Evolutionary conservation across 1,140 invertebrate genomes (phyloP), one percentile per base, ranked within the genome.

Genomic region (Rhyacophila brunnea): DNA sequence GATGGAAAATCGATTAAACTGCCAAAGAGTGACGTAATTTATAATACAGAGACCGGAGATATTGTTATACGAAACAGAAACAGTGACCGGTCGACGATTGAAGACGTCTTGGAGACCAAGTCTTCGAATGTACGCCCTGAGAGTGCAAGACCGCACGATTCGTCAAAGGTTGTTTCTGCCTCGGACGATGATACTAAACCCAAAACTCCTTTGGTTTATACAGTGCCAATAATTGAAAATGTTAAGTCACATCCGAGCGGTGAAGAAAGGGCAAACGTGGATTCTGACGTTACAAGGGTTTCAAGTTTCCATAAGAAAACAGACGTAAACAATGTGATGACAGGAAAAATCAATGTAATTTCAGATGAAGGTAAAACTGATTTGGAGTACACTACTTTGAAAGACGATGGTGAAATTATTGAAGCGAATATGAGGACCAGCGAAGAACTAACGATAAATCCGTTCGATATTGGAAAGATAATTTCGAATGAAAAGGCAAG

Each of bases 1-100:
- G 62, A 64, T 11, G 62, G 62, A 0, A 64, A 59, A 52, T 64
- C 56, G 1, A 60, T 60, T 15, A 45, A 64, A n/a, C 15, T 64
- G 40, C 62, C 62, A 10, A 17, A 64, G 17, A 64, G 62, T 20
- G 62, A 64, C 14, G 57, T 64, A 2, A 60, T 64, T 11, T 64
- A 64, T 23, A 60, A 64, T 17, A 49, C 34, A 3, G 52, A 56
- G 18, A 64, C 62, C 3, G 62, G 62, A 9, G 62, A 64, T 11
- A 57, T 64, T 18, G 11, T 60, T 15, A 60, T 64, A 18, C 55
- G 62, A 13, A 63, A 63, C 6, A 36, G 60, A 6, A 23, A 57
- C 6, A 32, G 35, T 5, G 60, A 57, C 7, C 34, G 47, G 10
- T 34, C 14, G n/a, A 54, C 9, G 13, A 32, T 32, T 1, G 54